Conservation (phyloP, 2,888 invertebrate species). For the Amphipyra tragopoginis region DNA sequence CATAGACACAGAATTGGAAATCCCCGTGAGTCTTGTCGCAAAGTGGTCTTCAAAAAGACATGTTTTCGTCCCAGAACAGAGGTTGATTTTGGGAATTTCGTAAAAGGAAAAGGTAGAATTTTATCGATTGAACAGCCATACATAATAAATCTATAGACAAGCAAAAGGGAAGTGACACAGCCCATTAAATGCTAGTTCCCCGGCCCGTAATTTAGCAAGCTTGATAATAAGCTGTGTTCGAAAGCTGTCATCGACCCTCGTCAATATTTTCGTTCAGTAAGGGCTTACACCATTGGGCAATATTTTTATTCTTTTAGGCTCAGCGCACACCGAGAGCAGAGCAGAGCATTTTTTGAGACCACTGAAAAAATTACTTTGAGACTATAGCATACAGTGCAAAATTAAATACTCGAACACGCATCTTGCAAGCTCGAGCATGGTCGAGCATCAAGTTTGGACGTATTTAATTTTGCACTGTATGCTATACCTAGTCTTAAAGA, state of each 20-base stretch:
- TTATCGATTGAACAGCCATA: conserved; percentile 27
- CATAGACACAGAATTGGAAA: conserved; percentile 1
- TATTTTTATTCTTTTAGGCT: conserved; percentile 47
- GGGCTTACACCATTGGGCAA: conserved; percentile 26
- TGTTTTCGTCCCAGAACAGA: background rate
- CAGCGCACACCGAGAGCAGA: too few species aligned
- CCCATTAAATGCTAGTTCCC: conserved; percentile 50
- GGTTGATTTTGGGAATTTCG: background rate
- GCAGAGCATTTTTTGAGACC: too few species aligned
- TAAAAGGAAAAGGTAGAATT: conserved; percentile 1
- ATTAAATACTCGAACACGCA: too few species aligned
- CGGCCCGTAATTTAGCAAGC: conserved; percentile 44
- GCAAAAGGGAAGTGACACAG: conserved; percentile 41
- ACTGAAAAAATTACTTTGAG: too few species aligned
- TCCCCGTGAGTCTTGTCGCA: conserved; percentile 1
- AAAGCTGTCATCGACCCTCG: conserved; percentile 57
- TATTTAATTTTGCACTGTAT: too few species aligned
- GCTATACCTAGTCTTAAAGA: too few species aligned
- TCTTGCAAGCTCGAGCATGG: too few species aligned
- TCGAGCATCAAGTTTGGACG: too few species aligned
- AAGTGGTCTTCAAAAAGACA: background rate
- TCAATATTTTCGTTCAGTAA: conserved; percentile 57
- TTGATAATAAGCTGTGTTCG: conserved; percentile 53
- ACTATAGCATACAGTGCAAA: too few species aligned
- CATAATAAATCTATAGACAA: conserved; percentile 23